Evolutionary conservation across 1,140 invertebrate genomes (phyloP).

Genomic region (Lordiphosa mommai): DNA sequence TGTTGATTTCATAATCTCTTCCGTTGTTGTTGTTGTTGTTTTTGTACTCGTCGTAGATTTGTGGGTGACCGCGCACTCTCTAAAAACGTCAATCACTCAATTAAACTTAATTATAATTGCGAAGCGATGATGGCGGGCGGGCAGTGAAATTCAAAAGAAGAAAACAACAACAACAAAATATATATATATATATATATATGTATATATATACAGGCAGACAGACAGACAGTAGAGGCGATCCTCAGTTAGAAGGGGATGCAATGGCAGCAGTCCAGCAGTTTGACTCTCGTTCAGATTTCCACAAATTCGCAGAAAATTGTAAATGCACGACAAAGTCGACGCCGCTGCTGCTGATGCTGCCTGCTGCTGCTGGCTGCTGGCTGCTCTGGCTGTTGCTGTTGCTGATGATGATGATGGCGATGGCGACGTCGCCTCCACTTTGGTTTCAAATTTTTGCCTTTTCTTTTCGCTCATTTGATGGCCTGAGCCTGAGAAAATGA

Average conservation of each 20-base stretch:
- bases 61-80: constrained; percentile 75
- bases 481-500: constrained; percentile 60
- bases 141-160: constrained; percentile 34
- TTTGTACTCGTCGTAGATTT: constrained; percentile 50
- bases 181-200: too few species aligned
- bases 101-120: constrained; percentile 78
- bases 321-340: constrained; percentile 59
- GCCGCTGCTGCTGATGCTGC: constrained; percentile 19
- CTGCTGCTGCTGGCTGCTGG: constrained; percentile 12
- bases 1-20: constrained; percentile 73
- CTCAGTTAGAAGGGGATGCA: background rate
- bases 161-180: constrained; percentile 9
- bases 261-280: constrained; percentile 18
- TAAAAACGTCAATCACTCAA: constrained; percentile 78
- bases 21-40: constrained; percentile 32
- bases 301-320: constrained; percentile 77
- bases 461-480: constrained; percentile 38
- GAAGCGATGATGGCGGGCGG: constrained; percentile 74
- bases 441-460: constrained; percentile 55
- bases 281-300: constrained; percentile 61
- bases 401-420: constrained; percentile 37
- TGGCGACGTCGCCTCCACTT: constrained; percentile 50
- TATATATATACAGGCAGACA: too few species aligned
- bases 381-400: constrained; percentile 12
- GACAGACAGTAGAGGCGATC: constrained; percentile 19